Conservation (phyloP, 2,797 vertebrate genomes). For the Cryptoprocta ferox region DNA sequence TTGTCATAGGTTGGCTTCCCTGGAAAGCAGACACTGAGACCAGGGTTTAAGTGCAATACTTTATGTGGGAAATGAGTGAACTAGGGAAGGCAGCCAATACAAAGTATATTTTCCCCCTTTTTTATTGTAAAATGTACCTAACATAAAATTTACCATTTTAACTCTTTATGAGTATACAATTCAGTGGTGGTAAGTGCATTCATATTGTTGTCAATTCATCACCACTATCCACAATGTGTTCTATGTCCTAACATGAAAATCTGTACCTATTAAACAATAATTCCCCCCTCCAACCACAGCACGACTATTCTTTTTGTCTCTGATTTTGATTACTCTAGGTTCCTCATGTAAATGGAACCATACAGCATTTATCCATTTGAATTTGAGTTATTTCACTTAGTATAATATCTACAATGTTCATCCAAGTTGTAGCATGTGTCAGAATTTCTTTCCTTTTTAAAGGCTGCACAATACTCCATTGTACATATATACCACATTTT, state of each 20-base stretch:
- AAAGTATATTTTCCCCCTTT: neutral
- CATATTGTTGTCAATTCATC: neutral
- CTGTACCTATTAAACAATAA: neutral
- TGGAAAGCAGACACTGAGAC: neutral
- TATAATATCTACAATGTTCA: neutral
- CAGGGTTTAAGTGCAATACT: neutral
- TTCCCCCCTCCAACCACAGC: rapidly evolving
- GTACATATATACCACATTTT: no score
- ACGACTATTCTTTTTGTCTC: neutral
- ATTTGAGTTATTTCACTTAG: neutral
- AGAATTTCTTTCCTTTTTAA: conserved; percentile 1
- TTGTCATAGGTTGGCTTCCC: neutral
- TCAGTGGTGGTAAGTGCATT: neutral
- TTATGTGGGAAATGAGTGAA: neutral
- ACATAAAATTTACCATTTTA: neutral
- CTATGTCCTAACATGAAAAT: neutral
- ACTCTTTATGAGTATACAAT: neutral
- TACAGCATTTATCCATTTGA: neutral
- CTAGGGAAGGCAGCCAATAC: neutral
- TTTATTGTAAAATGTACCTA: neutral
- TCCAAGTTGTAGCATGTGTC: neutral
- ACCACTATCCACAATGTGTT: neutral
- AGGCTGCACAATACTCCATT: neutral
- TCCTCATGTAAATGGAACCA: neutral
- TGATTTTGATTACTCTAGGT: neutral